phyloP scores from a whole-genome alignment of 1,140 invertebrate species.

The Grapholita molesta region DNA sequence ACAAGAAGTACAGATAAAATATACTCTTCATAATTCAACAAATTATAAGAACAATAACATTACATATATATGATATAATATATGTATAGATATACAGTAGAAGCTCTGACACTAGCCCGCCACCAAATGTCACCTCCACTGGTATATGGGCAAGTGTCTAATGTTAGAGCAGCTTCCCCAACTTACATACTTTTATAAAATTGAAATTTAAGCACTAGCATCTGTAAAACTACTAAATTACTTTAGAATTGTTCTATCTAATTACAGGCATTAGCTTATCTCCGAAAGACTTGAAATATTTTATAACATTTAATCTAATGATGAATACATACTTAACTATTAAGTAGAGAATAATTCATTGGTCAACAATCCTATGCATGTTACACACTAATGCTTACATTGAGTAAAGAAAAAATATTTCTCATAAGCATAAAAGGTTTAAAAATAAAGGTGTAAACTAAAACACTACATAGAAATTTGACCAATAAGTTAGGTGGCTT shows the following conservation, averaged over 20 bases:
- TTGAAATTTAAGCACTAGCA: slow-evolving; percentile 42
- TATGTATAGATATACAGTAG: neutral
- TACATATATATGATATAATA: neutral
- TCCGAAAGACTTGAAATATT: slow-evolving; percentile 31
- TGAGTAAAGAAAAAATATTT: neutral
- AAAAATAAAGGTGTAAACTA: neutral
- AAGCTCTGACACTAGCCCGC: neutral
- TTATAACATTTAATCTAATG: slow-evolving; percentile 21
- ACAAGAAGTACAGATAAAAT: slow-evolving; percentile 29
- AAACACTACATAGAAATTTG: slow-evolving; percentile 25
- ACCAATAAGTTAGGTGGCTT: slow-evolving; percentile 20
- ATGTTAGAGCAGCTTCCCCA: neutral
- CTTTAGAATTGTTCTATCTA: slow-evolving; percentile 41
- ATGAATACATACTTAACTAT: slow-evolving; percentile 18
- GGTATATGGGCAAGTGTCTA: neutral
- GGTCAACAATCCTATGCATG: slow-evolving; percentile 23
- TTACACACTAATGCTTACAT: slow-evolving; percentile 5
- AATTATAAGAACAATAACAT: slow-evolving; percentile 28
- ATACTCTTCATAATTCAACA: slow-evolving; percentile 26
- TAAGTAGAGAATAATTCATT: slow-evolving; percentile 19
- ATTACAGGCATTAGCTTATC: slow-evolving; percentile 33
- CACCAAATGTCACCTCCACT: neutral
- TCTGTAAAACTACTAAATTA: slow-evolving; percentile 25
- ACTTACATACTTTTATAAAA: slow-evolving; percentile 25
- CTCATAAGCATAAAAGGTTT: neutral